phyloP scores from a whole-genome alignment of 1,140 invertebrate genomes.

The Meloidogyne exigua region DNA sequence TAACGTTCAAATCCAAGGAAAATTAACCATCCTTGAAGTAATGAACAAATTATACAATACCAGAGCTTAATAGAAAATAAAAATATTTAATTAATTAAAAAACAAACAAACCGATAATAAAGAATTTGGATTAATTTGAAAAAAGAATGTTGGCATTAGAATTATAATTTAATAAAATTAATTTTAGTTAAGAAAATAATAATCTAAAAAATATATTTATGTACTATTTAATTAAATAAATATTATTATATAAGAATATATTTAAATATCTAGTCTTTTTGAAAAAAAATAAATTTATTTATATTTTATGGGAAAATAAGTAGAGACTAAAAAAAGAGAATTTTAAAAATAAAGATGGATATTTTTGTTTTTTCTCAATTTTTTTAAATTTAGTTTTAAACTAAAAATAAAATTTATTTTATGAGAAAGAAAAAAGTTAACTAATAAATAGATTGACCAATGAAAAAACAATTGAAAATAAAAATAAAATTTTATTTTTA shows the following conservation, averaged over 20 bases:
- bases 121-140: conserved; percentile 15
- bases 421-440: too few species aligned
- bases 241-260: too few species aligned
- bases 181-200: background rate
- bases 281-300: too few species aligned
- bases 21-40: conserved; percentile 56
- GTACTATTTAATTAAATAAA: too few species aligned
- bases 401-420: too few species aligned
- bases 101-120: conserved; percentile 16
- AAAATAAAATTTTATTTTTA: too few species aligned
- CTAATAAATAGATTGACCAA: too few species aligned
- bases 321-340: background rate
- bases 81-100: background rate
- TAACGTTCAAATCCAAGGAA: conserved; percentile 61
- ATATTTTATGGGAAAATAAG: background rate
- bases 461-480: too few species aligned
- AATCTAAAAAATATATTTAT: background rate
- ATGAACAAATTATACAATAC: conserved; percentile 22
- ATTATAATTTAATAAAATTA: background rate
- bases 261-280: too few species aligned
- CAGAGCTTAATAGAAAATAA: conserved; percentile 1
- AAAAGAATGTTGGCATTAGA: conserved; percentile 11
- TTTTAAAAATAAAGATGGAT: background rate
- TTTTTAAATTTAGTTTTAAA: too few species aligned
- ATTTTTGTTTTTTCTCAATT: background rate